phyloP scores from a whole-genome alignment of 2,888 invertebrate species.

The Diachrysia chrysitis region DNA sequence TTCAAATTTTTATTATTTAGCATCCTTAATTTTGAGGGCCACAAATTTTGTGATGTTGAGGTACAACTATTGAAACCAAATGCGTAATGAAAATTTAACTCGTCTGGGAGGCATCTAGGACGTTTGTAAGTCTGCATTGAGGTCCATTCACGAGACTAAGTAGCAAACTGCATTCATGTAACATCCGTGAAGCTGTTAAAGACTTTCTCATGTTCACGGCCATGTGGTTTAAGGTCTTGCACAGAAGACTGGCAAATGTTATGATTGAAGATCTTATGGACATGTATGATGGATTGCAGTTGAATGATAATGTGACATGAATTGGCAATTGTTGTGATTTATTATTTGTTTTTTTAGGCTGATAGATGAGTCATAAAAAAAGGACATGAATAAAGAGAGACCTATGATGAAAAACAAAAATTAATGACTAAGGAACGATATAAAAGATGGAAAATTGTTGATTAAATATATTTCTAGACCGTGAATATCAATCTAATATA shows the following conservation, averaged over 20 bases:
- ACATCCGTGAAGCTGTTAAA: slow-evolving; percentile 43
- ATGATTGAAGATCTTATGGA: neutral
- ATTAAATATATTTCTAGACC: no score
- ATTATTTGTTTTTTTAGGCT: neutral
- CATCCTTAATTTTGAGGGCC: neutral
- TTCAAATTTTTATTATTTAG: no score
- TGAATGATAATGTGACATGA: neutral
- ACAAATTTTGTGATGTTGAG: neutral
- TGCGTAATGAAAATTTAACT: neutral
- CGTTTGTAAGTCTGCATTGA: slow-evolving; percentile 15
- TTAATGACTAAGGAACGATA: no score
- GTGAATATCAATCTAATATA: neutral
- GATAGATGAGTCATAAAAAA: neutral
- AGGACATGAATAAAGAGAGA: neutral
- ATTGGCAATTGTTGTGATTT: neutral
- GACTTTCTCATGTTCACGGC: slow-evolving; percentile 30
- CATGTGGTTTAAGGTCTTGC: neutral
- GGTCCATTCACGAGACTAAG: slow-evolving; percentile 31
- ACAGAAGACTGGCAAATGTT: neutral
- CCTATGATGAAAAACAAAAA: no score
- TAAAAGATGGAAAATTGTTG: no score
- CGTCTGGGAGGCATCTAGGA: slow-evolving; percentile 1
- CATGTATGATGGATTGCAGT: neutral
- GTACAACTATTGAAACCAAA: neutral
- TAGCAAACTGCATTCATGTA: slow-evolving; percentile 36